Conservation (phyloP, 2,797 vertebrate species). For the Hippopotamyrus pictus region DNA sequence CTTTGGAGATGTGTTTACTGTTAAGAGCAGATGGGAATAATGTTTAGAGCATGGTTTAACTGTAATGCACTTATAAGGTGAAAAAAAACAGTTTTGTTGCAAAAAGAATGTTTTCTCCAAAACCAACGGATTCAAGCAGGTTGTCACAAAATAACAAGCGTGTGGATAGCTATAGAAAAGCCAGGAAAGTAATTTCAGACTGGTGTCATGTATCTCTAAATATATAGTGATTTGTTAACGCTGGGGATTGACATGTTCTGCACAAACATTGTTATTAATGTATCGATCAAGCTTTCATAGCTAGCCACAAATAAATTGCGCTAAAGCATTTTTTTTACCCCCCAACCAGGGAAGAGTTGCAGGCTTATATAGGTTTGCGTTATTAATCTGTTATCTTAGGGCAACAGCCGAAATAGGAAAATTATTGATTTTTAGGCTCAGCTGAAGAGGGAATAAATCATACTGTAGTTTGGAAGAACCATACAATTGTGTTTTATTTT, state of each 20-base stretch:
- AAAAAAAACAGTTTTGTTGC: background rate
- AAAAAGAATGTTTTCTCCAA: background rate
- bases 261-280: slow-evolving; percentile 37
- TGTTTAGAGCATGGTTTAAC: background rate
- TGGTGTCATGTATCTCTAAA: slow-evolving; percentile 6
- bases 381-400: slow-evolving; percentile 35
- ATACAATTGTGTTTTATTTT: slow-evolving; percentile 10
- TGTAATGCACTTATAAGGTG: background rate
- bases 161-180: background rate
- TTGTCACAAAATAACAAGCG: background rate
- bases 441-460: slow-evolving; percentile 33
- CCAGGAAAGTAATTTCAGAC: background rate
- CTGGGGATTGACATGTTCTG: slow-evolving; percentile 13
- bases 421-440: slow-evolving; percentile 33
- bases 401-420: slow-evolving; percentile 33
- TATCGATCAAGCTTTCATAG: slow-evolving; percentile 44
- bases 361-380: slow-evolving; percentile 13
- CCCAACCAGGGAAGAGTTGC: slow-evolving; percentile 17
- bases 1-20: background rate
- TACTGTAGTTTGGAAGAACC: slow-evolving; percentile 10
- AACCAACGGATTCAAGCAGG: background rate
- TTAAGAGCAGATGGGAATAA: background rate
- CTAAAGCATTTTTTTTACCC: background rate
- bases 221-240: slow-evolving; percentile 20
- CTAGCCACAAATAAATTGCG: slow-evolving; percentile 35